phyloP scores from a whole-genome alignment of 2,888 invertebrate species.

The Metacarcinus magister region DNA sequence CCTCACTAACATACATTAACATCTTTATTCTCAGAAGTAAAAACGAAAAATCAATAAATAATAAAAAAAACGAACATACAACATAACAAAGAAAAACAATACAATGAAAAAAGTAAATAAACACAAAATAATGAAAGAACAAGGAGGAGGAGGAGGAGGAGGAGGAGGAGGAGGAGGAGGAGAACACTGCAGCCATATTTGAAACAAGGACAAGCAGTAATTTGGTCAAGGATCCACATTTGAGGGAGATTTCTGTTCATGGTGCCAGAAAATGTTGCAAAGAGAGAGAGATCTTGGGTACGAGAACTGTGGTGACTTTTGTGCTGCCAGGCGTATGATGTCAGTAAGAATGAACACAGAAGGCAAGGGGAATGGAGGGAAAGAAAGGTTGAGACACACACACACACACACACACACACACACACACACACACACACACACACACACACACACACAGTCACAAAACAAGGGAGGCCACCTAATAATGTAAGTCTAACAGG shows the following conservation, averaged over 20 bases:
- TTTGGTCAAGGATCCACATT: not conserved
- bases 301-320: not conserved
- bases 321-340: not conserved
- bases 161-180: not conserved
- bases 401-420: not conserved
- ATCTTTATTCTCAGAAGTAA: not conserved
- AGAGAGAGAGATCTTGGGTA: not conserved
- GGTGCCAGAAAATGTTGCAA: not conserved
- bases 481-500: not conserved
- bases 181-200: not conserved
- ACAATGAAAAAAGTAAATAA: not conserved
- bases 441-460: not conserved
- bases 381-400: not conserved
- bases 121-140: not conserved
- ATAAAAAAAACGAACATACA: not conserved
- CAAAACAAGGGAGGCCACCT: not conserved
- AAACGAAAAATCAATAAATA: not conserved
- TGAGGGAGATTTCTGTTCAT: not conserved
- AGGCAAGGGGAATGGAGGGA: not conserved
- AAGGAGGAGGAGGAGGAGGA: not conserved
- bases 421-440: constrained; percentile 2
- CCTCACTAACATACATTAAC: not conserved
- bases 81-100: not conserved
- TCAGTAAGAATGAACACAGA: not conserved
- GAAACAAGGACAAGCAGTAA: not conserved